phyloP scores from a whole-genome alignment of 2,113 vertebrate genomes.

The Phalacrocorax aristotelis region DNA sequence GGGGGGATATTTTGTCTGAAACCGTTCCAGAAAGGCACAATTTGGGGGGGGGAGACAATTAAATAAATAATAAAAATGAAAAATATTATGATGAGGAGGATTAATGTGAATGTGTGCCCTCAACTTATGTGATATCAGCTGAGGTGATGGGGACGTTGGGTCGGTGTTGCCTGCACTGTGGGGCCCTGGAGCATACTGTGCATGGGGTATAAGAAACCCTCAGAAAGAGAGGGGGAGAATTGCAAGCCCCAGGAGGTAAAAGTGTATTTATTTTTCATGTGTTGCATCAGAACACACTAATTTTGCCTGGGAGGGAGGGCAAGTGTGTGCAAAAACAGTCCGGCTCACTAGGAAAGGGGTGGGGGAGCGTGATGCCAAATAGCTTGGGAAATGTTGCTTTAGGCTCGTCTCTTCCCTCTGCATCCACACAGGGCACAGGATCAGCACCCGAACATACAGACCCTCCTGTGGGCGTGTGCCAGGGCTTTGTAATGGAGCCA shows the following conservation, averaged over 20 bases:
- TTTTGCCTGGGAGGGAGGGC: background rate
- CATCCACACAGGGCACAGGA: fast-evolving
- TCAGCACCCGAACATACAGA: fast-evolving
- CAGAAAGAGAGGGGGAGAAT: background rate
- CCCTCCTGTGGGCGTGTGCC: fast-evolving
- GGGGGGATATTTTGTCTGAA: background rate
- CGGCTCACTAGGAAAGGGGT: fast-evolving
- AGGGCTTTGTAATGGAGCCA: background rate
- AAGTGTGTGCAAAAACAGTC: background rate
- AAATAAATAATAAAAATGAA: background rate
- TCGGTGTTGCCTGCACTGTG: background rate
- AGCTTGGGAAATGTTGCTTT: background rate
- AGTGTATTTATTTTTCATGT: background rate
- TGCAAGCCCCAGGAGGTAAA: background rate
- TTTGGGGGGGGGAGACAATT: background rate
- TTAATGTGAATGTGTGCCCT: background rate
- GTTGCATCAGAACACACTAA: background rate
- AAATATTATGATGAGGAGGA: background rate
- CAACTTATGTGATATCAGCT: background rate
- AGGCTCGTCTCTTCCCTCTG: background rate
- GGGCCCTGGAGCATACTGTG: background rate
- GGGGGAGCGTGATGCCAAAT: background rate
- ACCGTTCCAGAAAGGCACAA: background rate
- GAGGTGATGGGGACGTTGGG: background rate
- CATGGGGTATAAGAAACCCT: background rate